Conservation (phyloP, 2,113 vertebrate species). For the Micromys minutus region DNA sequence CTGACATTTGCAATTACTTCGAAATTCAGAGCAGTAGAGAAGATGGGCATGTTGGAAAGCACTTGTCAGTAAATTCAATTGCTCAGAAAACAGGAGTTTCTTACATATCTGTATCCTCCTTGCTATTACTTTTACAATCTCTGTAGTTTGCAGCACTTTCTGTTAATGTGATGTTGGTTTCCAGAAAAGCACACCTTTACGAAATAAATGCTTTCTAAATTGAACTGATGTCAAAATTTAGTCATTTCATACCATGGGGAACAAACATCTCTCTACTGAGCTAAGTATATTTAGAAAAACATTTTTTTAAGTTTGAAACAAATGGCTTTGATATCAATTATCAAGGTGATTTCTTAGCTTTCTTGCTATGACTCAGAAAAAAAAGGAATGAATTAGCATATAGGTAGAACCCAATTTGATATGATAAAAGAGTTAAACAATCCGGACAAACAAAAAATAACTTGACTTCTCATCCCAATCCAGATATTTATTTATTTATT, state of each 20-base stretch:
- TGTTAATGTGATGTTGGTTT: conserved; percentile 47
- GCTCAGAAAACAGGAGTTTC: conserved; percentile 53
- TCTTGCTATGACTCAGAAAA: neutral
- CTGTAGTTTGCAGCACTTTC: conserved; percentile 37
- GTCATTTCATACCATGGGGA: conserved; percentile 51
- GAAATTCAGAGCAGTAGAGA: conserved; percentile 33
- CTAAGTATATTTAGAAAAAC: conserved; percentile 43
- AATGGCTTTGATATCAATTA: conserved; percentile 27
- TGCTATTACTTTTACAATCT: conserved; percentile 56
- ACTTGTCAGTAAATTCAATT: conserved; percentile 44
- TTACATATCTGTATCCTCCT: conserved; percentile 38
- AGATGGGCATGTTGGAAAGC: conserved; percentile 31
- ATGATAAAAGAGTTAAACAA: conserved; percentile 37
- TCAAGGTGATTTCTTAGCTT: conserved; percentile 17
- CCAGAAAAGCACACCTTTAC: conserved; percentile 31
- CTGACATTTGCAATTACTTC: conserved; percentile 50
- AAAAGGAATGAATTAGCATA: neutral
- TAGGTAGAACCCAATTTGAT: conserved; percentile 22
- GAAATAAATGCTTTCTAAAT: conserved; percentile 58
- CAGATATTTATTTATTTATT: neutral
- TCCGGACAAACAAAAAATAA: too few relatives aligned
- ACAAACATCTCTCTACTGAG: conserved; percentile 50
- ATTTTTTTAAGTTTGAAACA: conserved; percentile 42
- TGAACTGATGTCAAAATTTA: conserved; percentile 48
- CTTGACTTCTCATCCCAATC: conserved; percentile 16